Conservation (phyloP, 2,888 invertebrate species). For the Protophormia terraenovae region DNA sequence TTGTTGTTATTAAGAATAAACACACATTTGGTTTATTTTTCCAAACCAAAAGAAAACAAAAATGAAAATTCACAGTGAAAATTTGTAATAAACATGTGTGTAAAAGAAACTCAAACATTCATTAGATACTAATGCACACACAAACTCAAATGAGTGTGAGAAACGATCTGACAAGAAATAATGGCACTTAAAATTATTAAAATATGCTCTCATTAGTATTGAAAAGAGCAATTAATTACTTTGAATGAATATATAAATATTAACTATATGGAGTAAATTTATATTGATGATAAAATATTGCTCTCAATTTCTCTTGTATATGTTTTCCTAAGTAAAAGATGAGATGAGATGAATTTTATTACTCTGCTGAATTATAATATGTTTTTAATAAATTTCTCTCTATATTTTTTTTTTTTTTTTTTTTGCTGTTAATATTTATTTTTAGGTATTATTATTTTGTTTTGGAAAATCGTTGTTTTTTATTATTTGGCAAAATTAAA, state of each 20-base stretch:
- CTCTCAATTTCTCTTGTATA: background rate
- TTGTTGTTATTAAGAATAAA: background rate
- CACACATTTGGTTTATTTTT: background rate
- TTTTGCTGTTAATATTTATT: constrained; percentile 5
- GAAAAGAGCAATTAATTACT: constrained; percentile 7
- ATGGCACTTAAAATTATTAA: background rate
- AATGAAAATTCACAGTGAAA: background rate
- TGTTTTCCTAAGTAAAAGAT: background rate
- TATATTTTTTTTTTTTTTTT: background rate
- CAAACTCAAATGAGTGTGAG: background rate
- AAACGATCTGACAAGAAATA: background rate
- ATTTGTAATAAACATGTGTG: background rate
- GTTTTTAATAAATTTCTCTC: background rate
- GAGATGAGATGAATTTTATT: background rate
- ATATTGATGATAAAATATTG: background rate
- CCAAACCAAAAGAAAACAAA: background rate
- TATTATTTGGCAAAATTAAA: background rate
- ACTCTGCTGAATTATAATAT: constrained; percentile 26
- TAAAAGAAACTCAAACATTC: background rate
- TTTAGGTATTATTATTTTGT: constrained; percentile 26
- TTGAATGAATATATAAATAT: background rate
- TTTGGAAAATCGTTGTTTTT: constrained; percentile 19
- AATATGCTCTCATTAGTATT: constrained; percentile 21
- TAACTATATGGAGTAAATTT: background rate
- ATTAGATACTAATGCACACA: background rate